These are phyloP conservation scores for Dolichallabes microphthalmus DNA, from an alignment of 2,113 vertebrate genomes.

Conservation along the genomic window DNA sequence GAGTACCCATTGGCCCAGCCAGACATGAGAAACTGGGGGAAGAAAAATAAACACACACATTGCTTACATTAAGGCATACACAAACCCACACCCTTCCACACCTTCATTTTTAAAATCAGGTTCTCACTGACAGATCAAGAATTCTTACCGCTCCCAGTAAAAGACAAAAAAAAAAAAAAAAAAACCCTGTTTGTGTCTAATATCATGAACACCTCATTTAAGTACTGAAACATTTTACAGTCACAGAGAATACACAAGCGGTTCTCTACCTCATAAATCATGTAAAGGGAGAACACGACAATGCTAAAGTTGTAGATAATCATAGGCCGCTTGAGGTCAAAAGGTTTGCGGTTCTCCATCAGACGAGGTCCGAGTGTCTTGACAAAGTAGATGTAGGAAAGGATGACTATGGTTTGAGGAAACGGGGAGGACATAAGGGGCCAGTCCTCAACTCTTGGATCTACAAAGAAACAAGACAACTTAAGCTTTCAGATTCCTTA, in stretches of 20 bases:
- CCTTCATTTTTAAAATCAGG: not conserved
- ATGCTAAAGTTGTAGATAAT: constrained; percentile 79
- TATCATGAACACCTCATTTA: not conserved
- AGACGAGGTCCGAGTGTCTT: constrained; percentile 79
- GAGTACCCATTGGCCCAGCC: constrained; percentile 86
- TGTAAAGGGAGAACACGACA: constrained; percentile 80
- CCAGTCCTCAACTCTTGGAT: constrained; percentile 81
- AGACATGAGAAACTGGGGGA: constrained; percentile 85
- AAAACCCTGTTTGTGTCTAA: not conserved
- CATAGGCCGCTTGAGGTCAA: constrained; percentile 81
- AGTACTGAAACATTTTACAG: not conserved
- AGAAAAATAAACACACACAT: constrained; percentile 53
- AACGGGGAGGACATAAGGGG: constrained; percentile 83
- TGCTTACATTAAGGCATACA: not conserved
- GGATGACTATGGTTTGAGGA: constrained; percentile 79
- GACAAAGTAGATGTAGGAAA: constrained; percentile 81
- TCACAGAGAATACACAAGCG: not conserved
- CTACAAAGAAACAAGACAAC: constrained; percentile 55
- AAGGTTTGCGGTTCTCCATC: constrained; percentile 87
- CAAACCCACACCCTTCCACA: constrained; percentile 19
- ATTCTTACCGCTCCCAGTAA: constrained; percentile 8
- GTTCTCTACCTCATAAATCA: constrained; percentile 81
- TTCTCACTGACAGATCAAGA: not conserved
- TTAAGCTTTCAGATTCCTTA: not conserved
- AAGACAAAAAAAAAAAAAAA: no score